A percentile compares a stretch with the other conserved stretches of the same genome.
Evolutionary conservation across 2,113 vertebrate genomes (phyloP).

Genomic region (Asarcornis scutulata): DNA sequence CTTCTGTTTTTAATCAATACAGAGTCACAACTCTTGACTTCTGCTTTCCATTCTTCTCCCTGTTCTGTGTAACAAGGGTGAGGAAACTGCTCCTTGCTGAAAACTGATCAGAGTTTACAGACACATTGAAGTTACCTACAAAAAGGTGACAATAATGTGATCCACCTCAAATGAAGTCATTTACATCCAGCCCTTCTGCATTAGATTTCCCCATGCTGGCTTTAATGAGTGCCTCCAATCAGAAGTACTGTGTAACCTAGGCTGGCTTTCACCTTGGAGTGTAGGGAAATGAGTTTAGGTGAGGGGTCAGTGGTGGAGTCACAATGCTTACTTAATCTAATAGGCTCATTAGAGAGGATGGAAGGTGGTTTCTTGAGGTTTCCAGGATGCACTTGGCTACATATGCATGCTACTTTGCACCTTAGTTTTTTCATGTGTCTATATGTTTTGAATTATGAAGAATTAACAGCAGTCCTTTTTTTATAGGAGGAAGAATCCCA

Average conservation of each 20-base stretch:
- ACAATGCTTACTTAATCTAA: background rate
- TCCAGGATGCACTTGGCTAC: background rate
- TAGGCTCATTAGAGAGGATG: background rate
- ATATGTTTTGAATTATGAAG: background rate
- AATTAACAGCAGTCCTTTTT: constrained; percentile 27
- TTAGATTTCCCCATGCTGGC: background rate
- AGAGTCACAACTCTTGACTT: background rate
- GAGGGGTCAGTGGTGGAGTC: background rate
- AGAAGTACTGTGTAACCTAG: background rate
- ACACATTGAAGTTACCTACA: background rate
- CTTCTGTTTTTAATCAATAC: constrained; percentile 3
- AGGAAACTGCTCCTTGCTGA: background rate
- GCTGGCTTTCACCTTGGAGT: background rate
- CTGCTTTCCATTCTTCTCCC: background rate
- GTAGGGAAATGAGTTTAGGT: background rate
- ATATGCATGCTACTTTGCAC: background rate
- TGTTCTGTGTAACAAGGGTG: background rate
- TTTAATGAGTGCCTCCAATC: background rate
- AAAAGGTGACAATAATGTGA: background rate
- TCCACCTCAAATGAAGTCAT: background rate
- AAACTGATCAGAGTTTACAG: background rate
- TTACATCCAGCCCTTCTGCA: background rate
- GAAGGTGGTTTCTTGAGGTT: background rate
- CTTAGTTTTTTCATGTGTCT: background rate
- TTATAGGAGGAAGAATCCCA: constrained; percentile 83